Percentiles rank a stretch among this genome's conserved stretches.
Evolutionary conservation across 2,888 invertebrate species (phyloP).

Genomic region (Erebia ligea): DNA sequence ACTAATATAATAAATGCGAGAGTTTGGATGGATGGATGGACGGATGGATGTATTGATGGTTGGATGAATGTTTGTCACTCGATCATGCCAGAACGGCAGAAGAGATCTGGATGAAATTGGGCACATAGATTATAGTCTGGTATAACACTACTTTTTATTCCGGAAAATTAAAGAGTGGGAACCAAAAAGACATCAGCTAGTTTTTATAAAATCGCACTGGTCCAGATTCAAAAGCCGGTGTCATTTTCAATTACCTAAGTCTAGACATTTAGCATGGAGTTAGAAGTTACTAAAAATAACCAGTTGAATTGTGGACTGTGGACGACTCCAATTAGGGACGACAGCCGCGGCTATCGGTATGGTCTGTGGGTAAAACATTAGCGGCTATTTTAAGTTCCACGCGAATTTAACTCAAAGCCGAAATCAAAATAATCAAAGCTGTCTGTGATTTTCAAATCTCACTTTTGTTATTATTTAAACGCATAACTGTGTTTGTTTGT

Average conservation of each 20-base stretch:
- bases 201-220: background rate
- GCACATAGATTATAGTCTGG: background rate
- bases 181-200: background rate
- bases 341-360: background rate
- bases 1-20: no score
- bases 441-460: no score
- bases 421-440: no score
- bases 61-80: no score
- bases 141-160: no score
- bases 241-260: background rate
- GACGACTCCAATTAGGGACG: background rate
- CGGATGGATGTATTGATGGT: no score
- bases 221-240: background rate
- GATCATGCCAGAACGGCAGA: no score
- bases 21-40: no score
- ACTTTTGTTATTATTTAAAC: no score
- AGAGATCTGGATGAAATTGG: no score
- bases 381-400: background rate
- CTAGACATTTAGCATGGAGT: background rate
- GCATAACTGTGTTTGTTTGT: no score
- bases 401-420: background rate
- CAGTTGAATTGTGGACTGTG: constrained; percentile 11
- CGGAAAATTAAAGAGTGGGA: no score
- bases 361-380: background rate
- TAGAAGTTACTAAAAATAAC: constrained; percentile 7